Conservation (phyloP, 2,888 invertebrate species). For the Pogonocherus hispidulus region DNA sequence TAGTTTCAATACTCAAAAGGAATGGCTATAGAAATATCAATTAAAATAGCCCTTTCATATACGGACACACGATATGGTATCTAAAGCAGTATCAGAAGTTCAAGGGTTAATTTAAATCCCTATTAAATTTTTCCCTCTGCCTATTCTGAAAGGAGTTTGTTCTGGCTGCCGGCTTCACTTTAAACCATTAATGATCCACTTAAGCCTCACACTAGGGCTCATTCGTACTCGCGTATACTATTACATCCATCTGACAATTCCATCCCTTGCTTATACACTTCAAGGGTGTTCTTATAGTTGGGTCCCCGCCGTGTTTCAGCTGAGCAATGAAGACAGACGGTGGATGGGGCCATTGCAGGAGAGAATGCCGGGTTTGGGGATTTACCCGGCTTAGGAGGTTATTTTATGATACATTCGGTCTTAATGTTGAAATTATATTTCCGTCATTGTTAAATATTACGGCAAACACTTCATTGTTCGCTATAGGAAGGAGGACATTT, state of each 20-base stretch:
- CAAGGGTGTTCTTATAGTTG: slow-evolving; percentile 28
- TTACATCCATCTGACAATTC: slow-evolving; percentile 34
- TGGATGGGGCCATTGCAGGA: slow-evolving; percentile 19
- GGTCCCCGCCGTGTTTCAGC: slow-evolving; percentile 22
- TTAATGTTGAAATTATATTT: slow-evolving; percentile 30
- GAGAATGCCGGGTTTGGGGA: slow-evolving; percentile 21
- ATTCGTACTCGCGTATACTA: slow-evolving; percentile 26
- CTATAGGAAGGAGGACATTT: not conserved
- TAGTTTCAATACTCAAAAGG: not conserved
- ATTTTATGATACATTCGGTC: slow-evolving; percentile 28
- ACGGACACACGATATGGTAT: not conserved
- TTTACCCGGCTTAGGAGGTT: slow-evolving; percentile 27
- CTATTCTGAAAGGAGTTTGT: slow-evolving; percentile 29
- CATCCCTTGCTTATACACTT: slow-evolving; percentile 30
- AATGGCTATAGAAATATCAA: not conserved
- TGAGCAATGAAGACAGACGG: slow-evolving; percentile 30
- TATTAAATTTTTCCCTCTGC: slow-evolving; percentile 28
- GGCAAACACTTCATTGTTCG: slow-evolving; percentile 19
- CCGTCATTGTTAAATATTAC: slow-evolving; percentile 19
- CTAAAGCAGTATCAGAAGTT: not conserved
- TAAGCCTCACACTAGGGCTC: slow-evolving; percentile 26
- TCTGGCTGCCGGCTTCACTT: slow-evolving; percentile 27
- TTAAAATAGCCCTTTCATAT: not conserved
- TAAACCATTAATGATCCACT: slow-evolving; percentile 37
- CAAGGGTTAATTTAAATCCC: slow-evolving; percentile 28